Evolutionary conservation across 2,888 invertebrate species (phyloP), one percentile per base, ranked within the genome.

Genomic region (Ryuthela nishihirai): DNA sequence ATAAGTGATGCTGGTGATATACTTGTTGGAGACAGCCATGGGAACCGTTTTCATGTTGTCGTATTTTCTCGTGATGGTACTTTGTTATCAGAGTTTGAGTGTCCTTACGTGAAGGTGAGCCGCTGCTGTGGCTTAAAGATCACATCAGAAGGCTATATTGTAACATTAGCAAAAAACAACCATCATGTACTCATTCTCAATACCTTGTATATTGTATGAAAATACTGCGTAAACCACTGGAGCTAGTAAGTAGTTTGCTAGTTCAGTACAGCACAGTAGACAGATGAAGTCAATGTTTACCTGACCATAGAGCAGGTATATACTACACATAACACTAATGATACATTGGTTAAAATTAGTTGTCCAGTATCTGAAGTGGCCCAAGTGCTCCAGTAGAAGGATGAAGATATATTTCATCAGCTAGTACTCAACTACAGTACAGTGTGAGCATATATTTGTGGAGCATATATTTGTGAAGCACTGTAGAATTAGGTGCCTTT

Each of bases 71-170:
- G 90, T 46, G 90, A 91, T 44, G 64, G 67, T 17, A 60, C 49
- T 40, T 42, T 66, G 32, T 39, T 67, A 35, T 60, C 65, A 24
- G 75, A 42, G 69, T 95, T 94, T 74, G 94, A 95, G 77, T 97
- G 95, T 77, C 95, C 95, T 47, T 91, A 94, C 73, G 93, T 95
- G 60, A 95, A 97, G 85, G 95, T 94, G 72, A 94, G 94, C 67
- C 89, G 95, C 72, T 97, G 95, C 81, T 97, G 95, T 76, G 95
- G 95, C 65, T 81, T 97, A 73, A 95, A 95, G 80, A 93, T 97
- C 72, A 95, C 95, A 54, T 89, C 91, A 18, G 94, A 95, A 77
- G 95, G 95, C 69, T 93, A 91, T 77, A 88, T 95, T 70, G 90
- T 92, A 69, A 92, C 95, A 67, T 79, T 97, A 79, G 95, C 95